Conservation (phyloP, 1,140 invertebrate species). For the Tribolium madens region DNA sequence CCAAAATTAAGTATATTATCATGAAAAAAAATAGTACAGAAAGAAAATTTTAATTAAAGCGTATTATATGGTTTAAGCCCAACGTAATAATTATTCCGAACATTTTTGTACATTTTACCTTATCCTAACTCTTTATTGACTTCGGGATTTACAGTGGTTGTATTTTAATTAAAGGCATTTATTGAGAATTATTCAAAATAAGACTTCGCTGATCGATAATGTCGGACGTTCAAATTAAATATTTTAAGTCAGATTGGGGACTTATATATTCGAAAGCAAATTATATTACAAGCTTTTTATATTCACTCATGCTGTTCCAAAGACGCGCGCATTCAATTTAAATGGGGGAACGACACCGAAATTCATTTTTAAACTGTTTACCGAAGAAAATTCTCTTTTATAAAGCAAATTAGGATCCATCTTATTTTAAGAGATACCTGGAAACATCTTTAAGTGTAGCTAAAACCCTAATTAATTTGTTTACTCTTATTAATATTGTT, state of each 20-base stretch:
- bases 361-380: slow-evolving; percentile 39
- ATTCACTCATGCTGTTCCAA: slow-evolving; percentile 23
- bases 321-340: slow-evolving; percentile 29
- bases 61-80: slow-evolving; percentile 35
- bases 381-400: slow-evolving; percentile 33
- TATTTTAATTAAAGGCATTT: slow-evolving; percentile 25
- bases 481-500: not conserved
- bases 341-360: slow-evolving; percentile 25
- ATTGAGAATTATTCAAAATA: not conserved
- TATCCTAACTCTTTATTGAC: slow-evolving; percentile 7
- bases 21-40: slow-evolving; percentile 21
- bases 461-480: slow-evolving; percentile 18
- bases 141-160: not conserved
- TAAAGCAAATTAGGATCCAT: slow-evolving; percentile 14
- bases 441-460: slow-evolving; percentile 1
- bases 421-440: slow-evolving; percentile 7
- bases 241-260: slow-evolving; percentile 29
- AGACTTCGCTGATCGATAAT: not conserved
- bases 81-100: slow-evolving; percentile 3
- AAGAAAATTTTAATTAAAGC: slow-evolving; percentile 35
- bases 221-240: not conserved
- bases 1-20: slow-evolving; percentile 37
- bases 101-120: slow-evolving; percentile 6
- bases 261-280: slow-evolving; percentile 8
- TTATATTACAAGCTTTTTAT: slow-evolving; percentile 30